Percentiles rank a stretch among this genome's conserved stretches.
phyloP scores from a whole-genome alignment of 2,888 invertebrate genomes.

The Diabrotica balteata region DNA sequence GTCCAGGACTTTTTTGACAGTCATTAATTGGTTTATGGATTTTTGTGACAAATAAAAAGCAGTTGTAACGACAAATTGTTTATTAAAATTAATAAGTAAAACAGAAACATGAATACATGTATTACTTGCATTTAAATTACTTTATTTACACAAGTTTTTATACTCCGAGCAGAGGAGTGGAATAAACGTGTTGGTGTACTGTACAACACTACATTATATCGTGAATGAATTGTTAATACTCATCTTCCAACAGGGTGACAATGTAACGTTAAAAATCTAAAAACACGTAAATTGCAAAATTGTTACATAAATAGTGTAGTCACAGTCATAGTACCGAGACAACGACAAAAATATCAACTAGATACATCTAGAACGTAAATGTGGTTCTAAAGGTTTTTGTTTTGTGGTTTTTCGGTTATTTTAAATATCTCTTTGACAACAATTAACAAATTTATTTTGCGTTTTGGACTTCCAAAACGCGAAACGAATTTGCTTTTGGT shows the following conservation, averaged over 20 bases:
- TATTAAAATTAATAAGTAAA: constrained; percentile 63
- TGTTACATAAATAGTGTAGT: constrained; percentile 37
- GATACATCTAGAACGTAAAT: too few relatives aligned
- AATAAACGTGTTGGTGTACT: constrained; percentile 46
- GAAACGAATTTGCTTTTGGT: too few relatives aligned
- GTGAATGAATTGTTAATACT: constrained; percentile 44
- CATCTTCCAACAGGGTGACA: constrained; percentile 53
- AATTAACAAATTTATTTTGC: too few relatives aligned
- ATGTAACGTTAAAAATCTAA: constrained; percentile 57
- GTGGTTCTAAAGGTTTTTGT: too few relatives aligned
- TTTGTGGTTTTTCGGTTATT: too few relatives aligned
- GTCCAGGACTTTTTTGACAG: too few relatives aligned
- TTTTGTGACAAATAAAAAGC: too few relatives aligned
- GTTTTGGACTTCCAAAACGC: too few relatives aligned
- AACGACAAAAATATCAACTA: constrained; percentile 19
- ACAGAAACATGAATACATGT: constrained; percentile 63
- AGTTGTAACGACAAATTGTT: constrained; percentile 59
- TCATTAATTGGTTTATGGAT: too few relatives aligned
- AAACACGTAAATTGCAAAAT: constrained; percentile 49
- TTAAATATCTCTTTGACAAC: too few relatives aligned
- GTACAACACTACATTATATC: constrained; percentile 51
- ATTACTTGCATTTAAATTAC: constrained; percentile 57
- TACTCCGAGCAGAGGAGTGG: constrained; percentile 55
- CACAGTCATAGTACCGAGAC: constrained; percentile 30
- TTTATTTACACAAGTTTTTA: constrained; percentile 58